Evolutionary conservation across 2,888 invertebrate genomes (phyloP).

Genomic region (Catocala nupta): DNA sequence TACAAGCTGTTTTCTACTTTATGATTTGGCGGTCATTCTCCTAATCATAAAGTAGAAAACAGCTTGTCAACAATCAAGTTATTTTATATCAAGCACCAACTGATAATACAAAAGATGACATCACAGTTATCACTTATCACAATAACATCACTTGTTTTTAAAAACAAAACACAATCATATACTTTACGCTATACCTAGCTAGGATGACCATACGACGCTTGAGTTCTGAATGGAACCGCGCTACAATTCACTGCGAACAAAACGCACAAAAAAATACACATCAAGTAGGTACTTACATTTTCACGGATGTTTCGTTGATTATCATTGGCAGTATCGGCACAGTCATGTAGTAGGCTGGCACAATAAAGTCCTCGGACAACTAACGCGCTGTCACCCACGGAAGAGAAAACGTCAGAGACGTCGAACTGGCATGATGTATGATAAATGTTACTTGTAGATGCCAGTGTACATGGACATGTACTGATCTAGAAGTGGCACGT

Average conservation of each 20-base stretch:
- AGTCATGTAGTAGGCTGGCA: conserved; percentile 53
- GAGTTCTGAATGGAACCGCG: background rate
- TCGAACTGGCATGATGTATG: conserved; percentile 81
- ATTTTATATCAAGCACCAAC: no score
- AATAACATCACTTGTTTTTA: no score
- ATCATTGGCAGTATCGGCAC: conserved; percentile 39
- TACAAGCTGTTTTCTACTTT: no score
- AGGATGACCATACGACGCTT: no score
- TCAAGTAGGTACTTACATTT: conserved; percentile 20
- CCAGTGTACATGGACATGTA: conserved; percentile 49
- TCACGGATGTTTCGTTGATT: conserved; percentile 49
- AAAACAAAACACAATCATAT: no score
- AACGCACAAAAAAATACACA: conserved; percentile 1
- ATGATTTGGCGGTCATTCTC: no score
- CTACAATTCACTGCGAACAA: background rate
- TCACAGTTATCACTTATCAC: no score
- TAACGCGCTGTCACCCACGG: conserved; percentile 77
- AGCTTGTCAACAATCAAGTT: no score
- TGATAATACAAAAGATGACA: no score
- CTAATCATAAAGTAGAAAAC: no score
- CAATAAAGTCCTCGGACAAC: conserved; percentile 76
- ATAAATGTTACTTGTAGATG: conserved; percentile 81
- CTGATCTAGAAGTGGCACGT: conserved; percentile 52
- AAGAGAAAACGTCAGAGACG: conserved; percentile 81
- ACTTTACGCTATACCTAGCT: no score